A percentile compares a stretch with the other conserved stretches of the same genome.
Evolutionary conservation across 2,113 vertebrate genomes (phyloP).

Genomic region (Poeciliopsis prolifica): DNA sequence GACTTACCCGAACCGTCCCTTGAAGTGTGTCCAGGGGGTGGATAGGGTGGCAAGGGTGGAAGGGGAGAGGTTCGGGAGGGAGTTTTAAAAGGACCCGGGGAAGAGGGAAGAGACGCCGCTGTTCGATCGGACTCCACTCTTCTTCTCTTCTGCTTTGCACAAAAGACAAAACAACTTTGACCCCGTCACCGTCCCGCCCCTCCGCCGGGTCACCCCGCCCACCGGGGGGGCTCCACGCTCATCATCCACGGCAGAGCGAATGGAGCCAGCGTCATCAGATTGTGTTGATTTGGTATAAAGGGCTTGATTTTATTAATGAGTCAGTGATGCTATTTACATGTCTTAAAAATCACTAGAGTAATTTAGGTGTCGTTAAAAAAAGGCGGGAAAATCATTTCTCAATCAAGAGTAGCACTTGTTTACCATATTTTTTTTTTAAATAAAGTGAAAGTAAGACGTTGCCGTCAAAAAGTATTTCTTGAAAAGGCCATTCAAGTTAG

Average conservation of each 20-base stretch:
- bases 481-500: too few species aligned
- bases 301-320: not conserved
- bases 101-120: constrained; percentile 80
- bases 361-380: not conserved
- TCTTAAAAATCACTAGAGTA: not conserved
- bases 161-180: constrained; percentile 78
- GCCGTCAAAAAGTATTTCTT: too few species aligned
- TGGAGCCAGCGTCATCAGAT: not conserved
- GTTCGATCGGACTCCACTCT: constrained; percentile 79
- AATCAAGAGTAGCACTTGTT: too few species aligned
- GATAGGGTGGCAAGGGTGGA: constrained; percentile 80
- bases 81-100: constrained; percentile 81
- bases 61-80: constrained; percentile 84
- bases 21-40: constrained; percentile 72
- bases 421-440: too few species aligned
- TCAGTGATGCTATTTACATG: not conserved
- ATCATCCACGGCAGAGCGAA: not conserved
- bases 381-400: too few species aligned
- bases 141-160: constrained; percentile 78
- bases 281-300: not conserved
- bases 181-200: constrained; percentile 60
- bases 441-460: too few species aligned
- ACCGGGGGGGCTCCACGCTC: not conserved
- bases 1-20: constrained; percentile 73
- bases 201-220: constrained; percentile 13